Conservation (phyloP, 37 sponge, comb jelly and placozoan genomes). For the Spongilla lacustris region DNA sequence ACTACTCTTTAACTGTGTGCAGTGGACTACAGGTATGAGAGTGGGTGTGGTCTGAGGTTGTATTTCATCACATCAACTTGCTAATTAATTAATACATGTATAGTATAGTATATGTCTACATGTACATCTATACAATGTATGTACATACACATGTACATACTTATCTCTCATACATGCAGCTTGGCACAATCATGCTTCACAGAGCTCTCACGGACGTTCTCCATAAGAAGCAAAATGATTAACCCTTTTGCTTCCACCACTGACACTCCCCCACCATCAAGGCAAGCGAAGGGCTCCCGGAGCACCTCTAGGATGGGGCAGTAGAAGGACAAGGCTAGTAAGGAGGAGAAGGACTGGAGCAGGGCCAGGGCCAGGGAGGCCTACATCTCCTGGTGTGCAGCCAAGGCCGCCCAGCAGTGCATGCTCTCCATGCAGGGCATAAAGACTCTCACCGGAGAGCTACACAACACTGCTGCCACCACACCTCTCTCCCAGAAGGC, state of each 20-base stretch:
- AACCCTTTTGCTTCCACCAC: background rate
- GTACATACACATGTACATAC: background rate
- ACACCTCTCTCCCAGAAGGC: constrained; percentile 18
- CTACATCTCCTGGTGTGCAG: constrained; percentile 35
- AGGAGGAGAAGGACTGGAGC: constrained; percentile 19
- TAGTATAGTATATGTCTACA: too few species aligned
- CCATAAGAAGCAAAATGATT: background rate
- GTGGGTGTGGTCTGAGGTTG: background rate
- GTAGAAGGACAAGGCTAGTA: background rate
- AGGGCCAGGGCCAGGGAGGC: constrained; percentile 23
- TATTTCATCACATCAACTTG: too few species aligned
- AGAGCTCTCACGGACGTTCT: constrained; percentile 19
- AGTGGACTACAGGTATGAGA: constrained; percentile 16
- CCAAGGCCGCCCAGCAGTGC: constrained; percentile 31
- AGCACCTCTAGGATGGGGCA: background rate
- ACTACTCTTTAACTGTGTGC: background rate
- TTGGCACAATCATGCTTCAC: constrained; percentile 5
- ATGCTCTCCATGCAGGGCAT: constrained; percentile 7
- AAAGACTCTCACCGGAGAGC: constrained; percentile 13
- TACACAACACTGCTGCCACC: constrained; percentile 26
- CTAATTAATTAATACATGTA: too few species aligned
- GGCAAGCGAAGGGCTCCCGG: background rate
- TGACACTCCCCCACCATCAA: background rate
- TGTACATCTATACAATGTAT: too few species aligned
- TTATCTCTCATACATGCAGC: background rate